Conservation (phyloP, 2,888 invertebrate genomes). For the Neuroscelio doddi region DNA sequence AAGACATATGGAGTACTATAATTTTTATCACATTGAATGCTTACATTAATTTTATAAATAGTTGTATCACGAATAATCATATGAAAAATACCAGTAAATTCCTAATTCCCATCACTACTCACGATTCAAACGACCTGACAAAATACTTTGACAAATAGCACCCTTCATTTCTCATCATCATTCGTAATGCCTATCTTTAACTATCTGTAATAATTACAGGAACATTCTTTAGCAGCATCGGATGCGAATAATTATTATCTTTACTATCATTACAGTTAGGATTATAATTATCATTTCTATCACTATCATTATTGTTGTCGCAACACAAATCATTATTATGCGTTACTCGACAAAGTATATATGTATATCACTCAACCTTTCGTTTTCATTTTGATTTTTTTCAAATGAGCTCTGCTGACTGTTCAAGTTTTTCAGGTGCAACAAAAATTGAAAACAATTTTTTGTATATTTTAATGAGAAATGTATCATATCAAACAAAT, state of each 20-base stretch:
- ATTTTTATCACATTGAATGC: conserved; percentile 10
- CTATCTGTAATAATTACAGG: conserved; percentile 49
- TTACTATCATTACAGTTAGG: conserved; percentile 45
- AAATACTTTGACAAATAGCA: conserved; percentile 39
- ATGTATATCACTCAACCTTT: conserved; percentile 42
- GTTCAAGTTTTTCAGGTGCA: background rate
- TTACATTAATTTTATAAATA: conserved; percentile 12
- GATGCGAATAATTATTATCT: conserved; percentile 46
- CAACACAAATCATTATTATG: conserved; percentile 8
- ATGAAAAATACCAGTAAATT: conserved; percentile 1
- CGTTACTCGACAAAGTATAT: conserved; percentile 26
- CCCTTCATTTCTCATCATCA: conserved; percentile 40
- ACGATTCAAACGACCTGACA: conserved; percentile 17
- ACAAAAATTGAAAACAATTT: background rate
- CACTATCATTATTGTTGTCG: conserved; percentile 45
- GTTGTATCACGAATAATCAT: conserved; percentile 5
- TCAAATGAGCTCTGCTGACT: background rate
- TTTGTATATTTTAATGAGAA: too few species aligned
- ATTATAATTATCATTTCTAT: conserved; percentile 46
- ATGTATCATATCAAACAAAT: background rate
- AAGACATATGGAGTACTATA: conserved; percentile 3
- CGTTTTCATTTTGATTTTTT: conserved; percentile 15
- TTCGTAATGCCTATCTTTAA: conserved; percentile 42
- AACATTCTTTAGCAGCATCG: conserved; percentile 48
- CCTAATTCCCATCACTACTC: conserved; percentile 19